Evolutionary conservation across 2,888 invertebrate species (phyloP), one percentile per base, ranked within the genome.

Genomic region (Perizoma flavofasciatum): DNA sequence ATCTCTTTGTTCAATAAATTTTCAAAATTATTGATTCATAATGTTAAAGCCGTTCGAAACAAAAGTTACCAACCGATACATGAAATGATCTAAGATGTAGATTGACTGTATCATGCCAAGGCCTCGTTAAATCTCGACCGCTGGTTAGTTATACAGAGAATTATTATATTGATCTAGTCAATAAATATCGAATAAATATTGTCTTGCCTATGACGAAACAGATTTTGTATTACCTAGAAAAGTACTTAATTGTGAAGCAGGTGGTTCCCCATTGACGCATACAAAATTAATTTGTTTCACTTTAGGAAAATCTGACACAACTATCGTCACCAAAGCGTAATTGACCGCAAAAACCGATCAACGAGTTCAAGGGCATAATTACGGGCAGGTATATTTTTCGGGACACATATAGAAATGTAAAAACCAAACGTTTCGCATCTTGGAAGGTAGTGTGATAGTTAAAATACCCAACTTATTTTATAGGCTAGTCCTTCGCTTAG

Each of bases 71-170:
- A 9, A 46, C 11, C n/a, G 33, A 46, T n/a, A 22, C 32, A 45
- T 33, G 46, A 46, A 5, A 33, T 46, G 8, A 46, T 7, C 46
- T 46, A 33, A 46, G 8, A 33, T 34, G 46, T 33, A 46, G 46
- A 9, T 33, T 46, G 46, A 46, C 47, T 44, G 47, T 39, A 39
- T 44, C 11, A 39, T 55, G 51, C 43, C 58, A 58, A 58, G 48
- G 57, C 48, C 47, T 35, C 35, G 35, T 37, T 48, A 22, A 35
- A 48, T 44, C 43, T 46, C 33, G 34, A 45, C 32, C 45, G 32
- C 9, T 33, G 9, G 33, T 33, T 22, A 22, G 22, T 33, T 33
- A 33, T 11, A 22, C 6, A 6, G 4, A 8, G 1, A 7, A 46
- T 33, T 32, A 33, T 9, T 46, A 10, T 10, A 41, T 10, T 10